Percentiles rank a stretch among this genome's conserved stretches.
These are phyloP conservation scores for Junco hyemalis DNA, from an alignment of 2,113 vertebrate genomes.

Conservation along the genomic window DNA sequence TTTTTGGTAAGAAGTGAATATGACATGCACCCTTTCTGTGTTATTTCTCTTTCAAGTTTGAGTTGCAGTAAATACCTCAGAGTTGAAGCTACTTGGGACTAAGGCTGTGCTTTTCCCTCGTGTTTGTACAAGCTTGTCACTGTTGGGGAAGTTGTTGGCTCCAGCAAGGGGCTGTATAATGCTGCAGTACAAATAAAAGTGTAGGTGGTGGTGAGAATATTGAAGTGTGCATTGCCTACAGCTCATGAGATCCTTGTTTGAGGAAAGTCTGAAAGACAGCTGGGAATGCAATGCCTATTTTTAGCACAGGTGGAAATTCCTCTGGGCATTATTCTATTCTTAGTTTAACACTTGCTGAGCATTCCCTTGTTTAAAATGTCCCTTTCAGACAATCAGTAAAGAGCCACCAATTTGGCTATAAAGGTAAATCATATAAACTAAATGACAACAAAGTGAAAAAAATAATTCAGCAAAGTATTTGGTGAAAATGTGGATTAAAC, in stretches of 20 bases:
- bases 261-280: constrained; percentile 7
- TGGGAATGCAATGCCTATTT: constrained; percentile 26
- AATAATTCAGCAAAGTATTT: background rate
- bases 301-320: constrained; percentile 45
- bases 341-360: background rate
- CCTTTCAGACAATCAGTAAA: background rate
- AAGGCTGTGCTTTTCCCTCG: background rate
- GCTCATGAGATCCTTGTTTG: background rate
- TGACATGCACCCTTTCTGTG: background rate
- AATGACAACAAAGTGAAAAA: background rate
- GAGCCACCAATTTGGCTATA: background rate
- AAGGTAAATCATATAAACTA: background rate
- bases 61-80: background rate
- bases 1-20: background rate
- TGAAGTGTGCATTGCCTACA: background rate
- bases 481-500: background rate
- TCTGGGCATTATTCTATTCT: constrained; percentile 3
- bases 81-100: background rate
- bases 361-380: background rate
- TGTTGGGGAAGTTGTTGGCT: background rate
- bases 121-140: background rate
- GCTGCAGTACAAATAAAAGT: background rate
- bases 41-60: background rate
- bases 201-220: background rate
- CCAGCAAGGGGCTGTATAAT: background rate